A percentile compares a stretch with the other conserved stretches of the same genome.
Conservation (phyloP, 2,797 vertebrate genomes). For the Anisognathus igniventris region DNA sequence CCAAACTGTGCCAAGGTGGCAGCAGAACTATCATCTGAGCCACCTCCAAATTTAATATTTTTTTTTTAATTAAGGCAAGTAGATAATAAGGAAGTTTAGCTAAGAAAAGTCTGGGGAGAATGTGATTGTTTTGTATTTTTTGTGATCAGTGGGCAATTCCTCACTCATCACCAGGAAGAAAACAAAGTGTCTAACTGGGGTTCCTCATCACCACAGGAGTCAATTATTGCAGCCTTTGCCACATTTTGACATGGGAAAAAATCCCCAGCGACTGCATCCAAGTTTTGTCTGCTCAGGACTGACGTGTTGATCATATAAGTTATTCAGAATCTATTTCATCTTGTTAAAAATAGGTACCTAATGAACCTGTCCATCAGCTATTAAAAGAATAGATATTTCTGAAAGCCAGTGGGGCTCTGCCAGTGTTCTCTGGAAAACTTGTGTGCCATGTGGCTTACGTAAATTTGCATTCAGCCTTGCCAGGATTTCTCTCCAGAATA, state of each 20-base stretch:
- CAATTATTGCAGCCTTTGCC: background rate
- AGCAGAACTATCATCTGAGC: background rate
- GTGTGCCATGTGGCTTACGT: background rate
- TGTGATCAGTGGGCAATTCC: background rate
- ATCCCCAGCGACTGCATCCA: background rate
- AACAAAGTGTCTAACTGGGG: background rate
- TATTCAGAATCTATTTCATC: background rate
- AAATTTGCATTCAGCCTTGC: background rate
- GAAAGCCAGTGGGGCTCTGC: background rate
- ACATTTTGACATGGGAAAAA: background rate
- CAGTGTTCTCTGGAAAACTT: constrained; percentile 11
- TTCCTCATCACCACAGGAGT: background rate
- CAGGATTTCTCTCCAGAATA: background rate
- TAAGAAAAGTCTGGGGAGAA: background rate
- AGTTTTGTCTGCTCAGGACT: background rate
- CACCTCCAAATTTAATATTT: background rate
- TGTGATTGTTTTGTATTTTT: background rate
- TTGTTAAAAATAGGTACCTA: constrained; percentile 11
- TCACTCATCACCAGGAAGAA: background rate
- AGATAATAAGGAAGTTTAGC: background rate
- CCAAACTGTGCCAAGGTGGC: background rate
- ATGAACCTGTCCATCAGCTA: background rate
- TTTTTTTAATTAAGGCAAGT: background rate
- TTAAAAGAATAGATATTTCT: constrained; percentile 27
- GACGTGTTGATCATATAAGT: background rate